Evolutionary conservation across 2,113 vertebrate genomes (phyloP).

Genomic region (Rhabdornis inornatus): DNA sequence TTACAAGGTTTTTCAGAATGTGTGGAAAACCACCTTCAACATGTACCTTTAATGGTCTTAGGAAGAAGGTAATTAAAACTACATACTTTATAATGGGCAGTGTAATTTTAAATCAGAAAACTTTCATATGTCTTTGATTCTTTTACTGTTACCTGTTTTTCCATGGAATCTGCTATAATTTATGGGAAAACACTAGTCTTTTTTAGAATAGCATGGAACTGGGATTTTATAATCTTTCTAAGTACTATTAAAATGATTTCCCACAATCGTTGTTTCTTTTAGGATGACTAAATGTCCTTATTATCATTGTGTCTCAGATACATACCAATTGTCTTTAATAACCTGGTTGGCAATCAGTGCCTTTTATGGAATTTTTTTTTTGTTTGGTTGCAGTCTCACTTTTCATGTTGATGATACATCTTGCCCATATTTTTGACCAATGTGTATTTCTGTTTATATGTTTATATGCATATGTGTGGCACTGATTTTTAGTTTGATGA

Average conservation of each 20-base stretch:
- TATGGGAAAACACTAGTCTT: not conserved
- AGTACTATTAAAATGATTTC: slow-evolving; percentile 5
- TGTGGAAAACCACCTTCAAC: not conserved
- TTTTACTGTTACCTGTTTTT: not conserved
- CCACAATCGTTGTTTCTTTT: slow-evolving; percentile 28
- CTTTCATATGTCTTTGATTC: not conserved
- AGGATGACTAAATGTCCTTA: not conserved
- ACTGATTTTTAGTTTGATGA: not conserved
- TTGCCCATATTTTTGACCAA: not conserved
- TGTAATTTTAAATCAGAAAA: not conserved
- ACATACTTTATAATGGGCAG: not conserved
- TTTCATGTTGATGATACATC: not conserved
- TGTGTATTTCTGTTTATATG: not conserved
- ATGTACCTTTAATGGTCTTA: not conserved
- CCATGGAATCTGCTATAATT: slow-evolving; percentile 14
- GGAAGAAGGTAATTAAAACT: not conserved
- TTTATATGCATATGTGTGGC: not conserved
- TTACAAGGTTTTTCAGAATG: not conserved
- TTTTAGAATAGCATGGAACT: not conserved
- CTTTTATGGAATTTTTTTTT: not conserved
- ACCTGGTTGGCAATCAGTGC: not conserved
- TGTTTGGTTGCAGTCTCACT: not conserved
- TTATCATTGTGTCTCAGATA: not conserved
- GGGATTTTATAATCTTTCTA: slow-evolving; percentile 26
- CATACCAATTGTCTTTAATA: not conserved